phyloP scores from a whole-genome alignment of 2,113 vertebrate species.

The Dasyornis broadbenti region DNA sequence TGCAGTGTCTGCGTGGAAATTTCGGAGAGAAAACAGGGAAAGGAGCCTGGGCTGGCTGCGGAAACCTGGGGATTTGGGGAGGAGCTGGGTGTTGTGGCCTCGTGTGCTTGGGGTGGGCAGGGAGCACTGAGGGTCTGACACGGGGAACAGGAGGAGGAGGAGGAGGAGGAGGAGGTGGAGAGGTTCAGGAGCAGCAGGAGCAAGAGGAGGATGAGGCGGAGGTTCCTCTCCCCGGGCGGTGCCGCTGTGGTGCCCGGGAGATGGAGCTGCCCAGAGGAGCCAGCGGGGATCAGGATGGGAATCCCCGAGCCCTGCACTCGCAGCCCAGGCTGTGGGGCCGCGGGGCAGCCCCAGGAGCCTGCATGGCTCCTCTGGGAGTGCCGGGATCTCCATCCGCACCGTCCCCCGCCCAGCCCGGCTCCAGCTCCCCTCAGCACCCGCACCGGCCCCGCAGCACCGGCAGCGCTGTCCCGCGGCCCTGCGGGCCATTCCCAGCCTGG shows the following conservation, averaged over 20 bases:
- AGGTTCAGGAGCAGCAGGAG: neutral
- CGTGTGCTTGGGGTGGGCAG: rapidly evolving
- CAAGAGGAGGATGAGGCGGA: neutral
- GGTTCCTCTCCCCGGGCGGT: rapidly evolving
- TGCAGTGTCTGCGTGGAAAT: rapidly evolving
- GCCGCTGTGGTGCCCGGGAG: rapidly evolving
- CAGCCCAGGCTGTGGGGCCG: neutral
- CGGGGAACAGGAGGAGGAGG: neutral
- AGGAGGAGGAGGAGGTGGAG: neutral
- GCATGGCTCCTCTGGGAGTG: rapidly evolving
- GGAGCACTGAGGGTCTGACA: neutral
- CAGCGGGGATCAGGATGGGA: neutral
- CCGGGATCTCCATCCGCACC: neutral
- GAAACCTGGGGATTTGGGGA: rapidly evolving
- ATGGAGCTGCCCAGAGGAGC: neutral
- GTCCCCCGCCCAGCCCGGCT: rapidly evolving
- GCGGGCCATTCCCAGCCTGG: neutral
- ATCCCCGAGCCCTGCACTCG: neutral
- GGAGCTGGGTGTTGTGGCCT: neutral
- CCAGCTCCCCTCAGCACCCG: rapidly evolving
- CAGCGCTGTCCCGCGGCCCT: rapidly evolving
- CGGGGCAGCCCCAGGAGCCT: neutral
- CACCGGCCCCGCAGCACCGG: rapidly evolving
- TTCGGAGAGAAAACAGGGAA: neutral
- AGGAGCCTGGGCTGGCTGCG: neutral